phyloP scores from a whole-genome alignment of 1,140 invertebrate species.

The Trinorchestia longiramus region DNA sequence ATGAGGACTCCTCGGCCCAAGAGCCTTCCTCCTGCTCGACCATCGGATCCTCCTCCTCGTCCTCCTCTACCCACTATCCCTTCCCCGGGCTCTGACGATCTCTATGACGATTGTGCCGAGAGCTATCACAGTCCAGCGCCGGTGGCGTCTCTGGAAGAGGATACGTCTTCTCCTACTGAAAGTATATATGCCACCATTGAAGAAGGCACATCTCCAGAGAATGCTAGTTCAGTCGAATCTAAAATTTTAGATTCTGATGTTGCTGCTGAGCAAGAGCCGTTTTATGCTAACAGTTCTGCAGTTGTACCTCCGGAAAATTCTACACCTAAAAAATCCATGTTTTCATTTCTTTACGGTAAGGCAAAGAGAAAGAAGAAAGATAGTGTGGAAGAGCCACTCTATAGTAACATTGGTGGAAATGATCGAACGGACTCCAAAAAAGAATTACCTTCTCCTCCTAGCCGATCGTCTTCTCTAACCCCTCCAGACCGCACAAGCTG shows the following conservation, averaged over 20 bases:
- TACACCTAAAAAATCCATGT: conserved; percentile 64
- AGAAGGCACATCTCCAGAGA: conserved; percentile 63
- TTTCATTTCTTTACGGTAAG: conserved; percentile 65
- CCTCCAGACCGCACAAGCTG: conserved; percentile 62
- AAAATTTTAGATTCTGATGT: conserved; percentile 16
- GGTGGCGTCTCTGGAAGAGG: conserved; percentile 59
- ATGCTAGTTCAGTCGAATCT: conserved; percentile 42
- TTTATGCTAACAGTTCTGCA: conserved; percentile 58
- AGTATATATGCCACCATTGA: conserved; percentile 66
- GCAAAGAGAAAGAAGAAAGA: conserved; percentile 64
- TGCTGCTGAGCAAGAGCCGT: conserved; percentile 24
- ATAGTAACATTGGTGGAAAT: conserved; percentile 55
- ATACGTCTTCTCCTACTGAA: conserved; percentile 60
- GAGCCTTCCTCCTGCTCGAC: conserved; percentile 64
- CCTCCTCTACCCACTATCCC: conserved; percentile 65
- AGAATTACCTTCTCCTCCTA: conserved; percentile 54
- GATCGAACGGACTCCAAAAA: conserved; percentile 17
- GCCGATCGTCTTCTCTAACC: conserved; percentile 57
- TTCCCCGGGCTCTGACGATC: conserved; percentile 64
- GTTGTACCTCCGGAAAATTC: conserved; percentile 55
- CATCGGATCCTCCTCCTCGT: conserved; percentile 65
- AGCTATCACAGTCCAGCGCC: conserved; percentile 59
- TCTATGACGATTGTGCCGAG: conserved; percentile 66
- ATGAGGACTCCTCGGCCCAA: conserved; percentile 65
- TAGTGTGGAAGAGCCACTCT: conserved; percentile 62